phyloP scores from a whole-genome alignment of 2,113 vertebrate species.

The Mesembrinibis cayennensis region DNA sequence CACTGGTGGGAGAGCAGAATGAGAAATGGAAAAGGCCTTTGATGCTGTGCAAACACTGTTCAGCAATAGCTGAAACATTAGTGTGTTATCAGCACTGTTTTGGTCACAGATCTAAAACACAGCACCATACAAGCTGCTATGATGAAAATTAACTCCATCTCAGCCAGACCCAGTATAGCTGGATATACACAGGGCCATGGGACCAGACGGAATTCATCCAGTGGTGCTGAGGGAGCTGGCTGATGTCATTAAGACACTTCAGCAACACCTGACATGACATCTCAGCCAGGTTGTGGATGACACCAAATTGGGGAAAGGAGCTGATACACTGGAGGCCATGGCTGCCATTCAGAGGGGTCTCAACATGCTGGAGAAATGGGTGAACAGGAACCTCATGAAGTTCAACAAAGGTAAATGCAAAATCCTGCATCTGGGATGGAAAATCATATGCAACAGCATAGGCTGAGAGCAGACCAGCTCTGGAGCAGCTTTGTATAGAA shows the following conservation, averaged over 20 bases:
- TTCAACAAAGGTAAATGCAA: not conserved
- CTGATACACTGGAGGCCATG: not conserved
- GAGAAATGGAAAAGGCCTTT: not conserved
- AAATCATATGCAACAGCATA: not conserved
- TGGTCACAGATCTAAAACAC: not conserved
- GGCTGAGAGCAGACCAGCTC: not conserved
- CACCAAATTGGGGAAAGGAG: not conserved
- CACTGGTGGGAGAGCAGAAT: not conserved
- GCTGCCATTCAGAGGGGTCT: not conserved
- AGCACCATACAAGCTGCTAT: not conserved
- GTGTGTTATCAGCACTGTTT: not conserved
- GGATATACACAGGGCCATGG: not conserved
- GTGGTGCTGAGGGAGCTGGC: not conserved
- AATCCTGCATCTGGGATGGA: not conserved
- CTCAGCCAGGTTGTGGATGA: not conserved
- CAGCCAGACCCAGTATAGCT: not conserved
- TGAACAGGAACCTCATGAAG: not conserved
- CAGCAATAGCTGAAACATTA: not conserved
- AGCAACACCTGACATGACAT: not conserved
- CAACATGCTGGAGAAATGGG: not conserved
- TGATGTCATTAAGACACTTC: not conserved
- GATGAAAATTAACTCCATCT: not conserved
- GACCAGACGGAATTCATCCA: not conserved
- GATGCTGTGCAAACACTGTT: not conserved
- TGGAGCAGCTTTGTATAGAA: not conserved